phyloP scores from a whole-genome alignment of 2,888 invertebrate species.

The Limnephilus auricula region DNA sequence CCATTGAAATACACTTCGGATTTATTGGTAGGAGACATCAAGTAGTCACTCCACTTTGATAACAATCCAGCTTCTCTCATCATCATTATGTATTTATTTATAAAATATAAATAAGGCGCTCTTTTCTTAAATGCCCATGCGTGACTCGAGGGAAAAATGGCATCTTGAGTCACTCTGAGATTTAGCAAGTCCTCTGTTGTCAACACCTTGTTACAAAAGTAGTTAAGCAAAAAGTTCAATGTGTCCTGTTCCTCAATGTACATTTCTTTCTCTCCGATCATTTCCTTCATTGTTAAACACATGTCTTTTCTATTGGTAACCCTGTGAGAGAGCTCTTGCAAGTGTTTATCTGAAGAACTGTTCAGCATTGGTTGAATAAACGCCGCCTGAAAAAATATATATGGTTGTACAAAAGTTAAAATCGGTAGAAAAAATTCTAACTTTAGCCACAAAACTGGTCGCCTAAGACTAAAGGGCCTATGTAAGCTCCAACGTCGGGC shows the following conservation, averaged over 20 bases:
- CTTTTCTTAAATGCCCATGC: conserved; percentile 26
- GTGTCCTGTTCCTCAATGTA: not conserved
- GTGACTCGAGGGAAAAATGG: conserved; percentile 37
- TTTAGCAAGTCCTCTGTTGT: conserved; percentile 23
- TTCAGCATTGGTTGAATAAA: conserved; percentile 35
- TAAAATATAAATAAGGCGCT: conserved; percentile 4
- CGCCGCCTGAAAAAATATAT: conserved; percentile 41
- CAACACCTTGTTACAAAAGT: not conserved
- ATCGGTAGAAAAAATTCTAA: not conserved
- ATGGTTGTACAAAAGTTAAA: not conserved
- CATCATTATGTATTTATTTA: conserved; percentile 9
- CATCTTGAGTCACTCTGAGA: conserved; percentile 19
- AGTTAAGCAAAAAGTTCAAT: not conserved
- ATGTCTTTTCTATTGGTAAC: not conserved
- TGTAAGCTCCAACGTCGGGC: not conserved
- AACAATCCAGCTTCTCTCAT: conserved; percentile 26
- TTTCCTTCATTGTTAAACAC: conserved; percentile 14
- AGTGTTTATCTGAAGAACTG: conserved; percentile 16
- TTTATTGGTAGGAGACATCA: not conserved
- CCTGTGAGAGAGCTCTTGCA: conserved; percentile 11
- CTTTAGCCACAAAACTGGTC: not conserved
- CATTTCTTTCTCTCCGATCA: conserved; percentile 7
- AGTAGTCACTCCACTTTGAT: conserved; percentile 28
- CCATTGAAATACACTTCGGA: conserved; percentile 34
- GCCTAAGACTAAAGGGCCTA: not conserved